A percentile compares a stretch with the other conserved stretches of the same genome.
Evolutionary conservation across 2,113 vertebrate species (phyloP).

Genomic region (Rhynchomys soricoides): DNA sequence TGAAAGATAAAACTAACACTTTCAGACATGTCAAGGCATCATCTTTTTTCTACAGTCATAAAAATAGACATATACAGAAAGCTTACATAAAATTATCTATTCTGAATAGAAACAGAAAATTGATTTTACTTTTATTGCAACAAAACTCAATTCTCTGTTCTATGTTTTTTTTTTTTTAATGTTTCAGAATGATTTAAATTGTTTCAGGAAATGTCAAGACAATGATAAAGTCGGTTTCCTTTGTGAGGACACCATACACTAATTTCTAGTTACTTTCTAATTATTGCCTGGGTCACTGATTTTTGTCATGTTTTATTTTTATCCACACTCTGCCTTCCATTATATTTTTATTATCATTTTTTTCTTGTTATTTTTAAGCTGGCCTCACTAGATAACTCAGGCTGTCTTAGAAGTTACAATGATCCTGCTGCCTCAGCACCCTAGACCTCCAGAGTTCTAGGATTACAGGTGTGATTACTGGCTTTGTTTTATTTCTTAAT

Average conservation of each 20-base stretch:
- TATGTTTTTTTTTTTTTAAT: neutral
- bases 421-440: neutral
- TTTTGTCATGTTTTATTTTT: neutral
- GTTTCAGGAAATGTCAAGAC: neutral
- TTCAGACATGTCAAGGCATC: neutral
- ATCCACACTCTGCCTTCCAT: neutral
- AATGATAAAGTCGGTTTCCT: neutral
- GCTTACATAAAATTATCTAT: neutral
- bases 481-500: neutral
- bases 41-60: neutral
- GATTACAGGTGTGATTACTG: neutral
- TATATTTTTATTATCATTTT: neutral
- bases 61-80: neutral
- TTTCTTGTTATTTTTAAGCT: neutral
- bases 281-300: neutral
- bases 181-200: neutral
- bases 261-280: neutral
- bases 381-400: neutral
- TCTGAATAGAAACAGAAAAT: neutral
- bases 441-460: neutral
- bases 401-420: neutral
- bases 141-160: neutral
- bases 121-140: neutral
- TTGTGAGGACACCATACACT: neutral
- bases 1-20: neutral